These are phyloP conservation scores for Geophilus truncorum DNA, from an alignment of 2,888 invertebrate species.

Conservation along the genomic window DNA sequence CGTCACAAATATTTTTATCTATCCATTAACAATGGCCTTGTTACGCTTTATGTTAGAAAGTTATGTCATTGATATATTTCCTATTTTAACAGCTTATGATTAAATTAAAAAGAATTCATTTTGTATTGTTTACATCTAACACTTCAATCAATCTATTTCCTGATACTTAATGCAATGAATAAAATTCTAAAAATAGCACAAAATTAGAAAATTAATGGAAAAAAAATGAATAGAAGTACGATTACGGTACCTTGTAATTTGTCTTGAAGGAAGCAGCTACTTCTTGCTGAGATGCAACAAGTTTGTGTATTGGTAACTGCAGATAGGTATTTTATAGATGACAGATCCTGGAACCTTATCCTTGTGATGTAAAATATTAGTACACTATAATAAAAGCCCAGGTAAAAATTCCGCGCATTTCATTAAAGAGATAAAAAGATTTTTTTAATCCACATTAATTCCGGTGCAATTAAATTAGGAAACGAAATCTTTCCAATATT, in stretches of 20 bases:
- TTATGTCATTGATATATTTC: too few relatives aligned
- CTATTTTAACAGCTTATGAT: too few relatives aligned
- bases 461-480: not conserved
- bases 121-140: too few relatives aligned
- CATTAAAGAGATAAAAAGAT: not conserved
- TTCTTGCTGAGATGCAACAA: not conserved
- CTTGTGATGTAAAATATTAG: slow-evolving; percentile 2
- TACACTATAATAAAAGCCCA: not conserved
- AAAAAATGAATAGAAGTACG: too few relatives aligned
- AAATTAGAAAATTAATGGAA: too few relatives aligned
- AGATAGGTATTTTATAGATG: not conserved
- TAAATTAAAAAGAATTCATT: too few relatives aligned
- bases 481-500: not conserved
- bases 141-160: too few relatives aligned
- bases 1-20: too few relatives aligned
- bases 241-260: too few relatives aligned
- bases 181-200: not conserved
- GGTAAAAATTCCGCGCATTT: not conserved
- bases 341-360: not conserved
- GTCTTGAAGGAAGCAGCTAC: too few relatives aligned
- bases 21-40: not conserved
- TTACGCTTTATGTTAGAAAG: too few relatives aligned
- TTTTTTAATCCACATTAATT: not conserved
- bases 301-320: not conserved
- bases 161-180: too few relatives aligned